Conservation (phyloP, 30 jellyfish, hydroid and myxozoan genomes). For the Mastigias papua region DNA sequence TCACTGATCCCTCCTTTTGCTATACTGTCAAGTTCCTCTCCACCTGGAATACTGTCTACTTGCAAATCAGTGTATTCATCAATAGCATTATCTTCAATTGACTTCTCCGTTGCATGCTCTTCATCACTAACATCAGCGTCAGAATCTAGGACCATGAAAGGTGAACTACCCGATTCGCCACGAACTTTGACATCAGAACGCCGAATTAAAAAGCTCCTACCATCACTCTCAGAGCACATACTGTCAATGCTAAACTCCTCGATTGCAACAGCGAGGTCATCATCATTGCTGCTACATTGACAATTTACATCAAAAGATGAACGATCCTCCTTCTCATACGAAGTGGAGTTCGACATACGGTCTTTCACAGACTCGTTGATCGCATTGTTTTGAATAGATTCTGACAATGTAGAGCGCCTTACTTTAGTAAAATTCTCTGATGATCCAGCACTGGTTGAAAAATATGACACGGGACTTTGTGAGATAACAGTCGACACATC, state of each 20-base stretch:
- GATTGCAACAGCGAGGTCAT: slow-evolving; percentile 11
- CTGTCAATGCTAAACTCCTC: slow-evolving; percentile 62
- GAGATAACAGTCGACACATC: not conserved
- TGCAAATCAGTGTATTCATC: slow-evolving; percentile 14
- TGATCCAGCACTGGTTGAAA: not conserved
- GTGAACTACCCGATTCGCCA: slow-evolving; percentile 53
- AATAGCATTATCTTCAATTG: slow-evolving; percentile 11
- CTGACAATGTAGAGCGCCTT: slow-evolving; percentile 38
- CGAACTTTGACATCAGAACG: slow-evolving; percentile 45
- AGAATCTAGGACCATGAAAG: slow-evolving; percentile 66
- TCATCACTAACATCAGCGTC: slow-evolving; percentile 43
- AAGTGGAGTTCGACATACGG: not conserved
- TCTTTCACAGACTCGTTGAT: not conserved
- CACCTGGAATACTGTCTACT: slow-evolving; percentile 46
- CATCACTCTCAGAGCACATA: slow-evolving; percentile 57
- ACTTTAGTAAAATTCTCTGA: not conserved
- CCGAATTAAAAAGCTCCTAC: slow-evolving; percentile 46
- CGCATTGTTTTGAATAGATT: not conserved
- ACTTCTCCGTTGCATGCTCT: not conserved
- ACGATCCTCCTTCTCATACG: not conserved
- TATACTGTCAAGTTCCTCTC: slow-evolving; percentile 37
- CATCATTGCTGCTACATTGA: slow-evolving; percentile 28
- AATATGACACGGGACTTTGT: not conserved
- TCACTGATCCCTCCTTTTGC: not conserved
- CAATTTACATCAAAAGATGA: not conserved